Evolutionary conservation across 2,797 vertebrate species (phyloP).

Genomic region (Merluccius polli): DNA sequence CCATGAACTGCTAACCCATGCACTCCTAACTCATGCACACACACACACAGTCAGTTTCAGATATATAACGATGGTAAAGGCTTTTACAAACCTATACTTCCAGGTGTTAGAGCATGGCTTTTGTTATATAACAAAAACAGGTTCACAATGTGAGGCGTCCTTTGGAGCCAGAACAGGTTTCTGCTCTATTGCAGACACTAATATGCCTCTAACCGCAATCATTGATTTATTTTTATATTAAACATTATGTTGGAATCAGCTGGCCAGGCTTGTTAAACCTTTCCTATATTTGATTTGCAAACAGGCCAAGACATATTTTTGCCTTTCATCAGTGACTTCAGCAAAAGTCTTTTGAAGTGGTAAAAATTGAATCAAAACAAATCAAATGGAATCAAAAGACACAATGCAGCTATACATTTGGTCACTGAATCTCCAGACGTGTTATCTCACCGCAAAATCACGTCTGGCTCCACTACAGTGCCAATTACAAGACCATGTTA

Average conservation of each 20-base stretch:
- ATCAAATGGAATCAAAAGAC: background rate
- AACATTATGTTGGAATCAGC: background rate
- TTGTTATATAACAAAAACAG: background rate
- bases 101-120: background rate
- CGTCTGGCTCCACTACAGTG: background rate
- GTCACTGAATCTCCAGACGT: background rate
- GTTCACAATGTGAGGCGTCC: background rate
- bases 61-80: background rate
- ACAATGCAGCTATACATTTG: background rate
- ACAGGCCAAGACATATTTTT: background rate
- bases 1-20: too few species aligned
- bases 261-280: background rate
- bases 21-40: too few species aligned
- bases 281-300: background rate
- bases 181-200: background rate
- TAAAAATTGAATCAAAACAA: background rate
- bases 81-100: background rate
- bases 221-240: background rate
- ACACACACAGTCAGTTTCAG: background rate
- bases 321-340: background rate
- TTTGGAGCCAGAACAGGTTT: background rate
- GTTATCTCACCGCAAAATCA: background rate
- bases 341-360: background rate
- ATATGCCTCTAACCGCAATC: background rate
- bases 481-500: background rate